Evolutionary conservation across 2,113 vertebrate species (phyloP).

Genomic region (Drymodes brunneopygia): DNA sequence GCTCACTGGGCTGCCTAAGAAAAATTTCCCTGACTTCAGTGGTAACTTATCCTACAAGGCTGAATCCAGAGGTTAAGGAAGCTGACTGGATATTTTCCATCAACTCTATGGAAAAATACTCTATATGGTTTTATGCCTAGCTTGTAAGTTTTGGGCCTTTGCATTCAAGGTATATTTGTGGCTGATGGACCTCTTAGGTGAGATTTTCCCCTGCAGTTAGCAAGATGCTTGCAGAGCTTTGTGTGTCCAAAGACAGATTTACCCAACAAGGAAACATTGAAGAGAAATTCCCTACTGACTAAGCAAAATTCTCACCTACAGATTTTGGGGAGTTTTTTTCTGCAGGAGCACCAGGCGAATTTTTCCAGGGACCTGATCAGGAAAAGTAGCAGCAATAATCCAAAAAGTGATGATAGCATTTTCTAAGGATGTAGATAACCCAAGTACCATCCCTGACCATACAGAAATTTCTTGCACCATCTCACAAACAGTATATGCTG

Average conservation of each 20-base stretch:
- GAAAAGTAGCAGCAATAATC: background rate
- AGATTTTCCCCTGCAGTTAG: background rate
- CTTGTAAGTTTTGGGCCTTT: background rate
- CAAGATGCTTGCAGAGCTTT: background rate
- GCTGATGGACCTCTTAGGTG: background rate
- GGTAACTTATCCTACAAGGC: background rate
- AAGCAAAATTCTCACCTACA: background rate
- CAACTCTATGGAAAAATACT: background rate
- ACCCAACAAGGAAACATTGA: background rate
- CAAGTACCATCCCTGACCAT: background rate
- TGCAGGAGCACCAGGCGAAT: background rate
- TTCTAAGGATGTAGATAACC: background rate
- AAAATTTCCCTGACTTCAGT: background rate
- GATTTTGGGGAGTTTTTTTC: background rate
- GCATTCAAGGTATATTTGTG: background rate
- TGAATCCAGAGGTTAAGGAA: background rate
- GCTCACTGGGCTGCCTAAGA: background rate
- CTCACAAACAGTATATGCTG: background rate
- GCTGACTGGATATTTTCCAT: background rate
- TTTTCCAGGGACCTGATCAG: background rate
- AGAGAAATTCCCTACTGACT: background rate
- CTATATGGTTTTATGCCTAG: background rate
- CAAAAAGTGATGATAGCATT: background rate
- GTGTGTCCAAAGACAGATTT: background rate
- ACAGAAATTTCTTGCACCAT: background rate